Percentiles rank a stretch among this genome's conserved stretches.
Conservation (phyloP, 2,888 invertebrate species). For the Drosophila hawaiiensis region DNA sequence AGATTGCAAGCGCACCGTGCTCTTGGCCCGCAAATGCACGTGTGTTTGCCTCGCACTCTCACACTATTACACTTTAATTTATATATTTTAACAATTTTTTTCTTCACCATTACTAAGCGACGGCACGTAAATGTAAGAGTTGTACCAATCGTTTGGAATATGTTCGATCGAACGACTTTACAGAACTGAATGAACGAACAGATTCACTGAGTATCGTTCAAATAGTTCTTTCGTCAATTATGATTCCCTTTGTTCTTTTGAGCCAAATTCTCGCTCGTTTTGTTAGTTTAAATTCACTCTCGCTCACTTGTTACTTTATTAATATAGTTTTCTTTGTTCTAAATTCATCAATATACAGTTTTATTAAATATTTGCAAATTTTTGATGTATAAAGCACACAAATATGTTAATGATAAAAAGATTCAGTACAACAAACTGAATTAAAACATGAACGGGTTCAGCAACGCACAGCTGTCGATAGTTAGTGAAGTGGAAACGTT, state of each 20-base stretch:
- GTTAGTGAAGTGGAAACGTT: not conserved
- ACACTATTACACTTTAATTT: conserved; percentile 35
- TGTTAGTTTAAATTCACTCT: not conserved
- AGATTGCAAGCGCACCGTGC: conserved; percentile 27
- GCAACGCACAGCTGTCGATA: conserved; percentile 3
- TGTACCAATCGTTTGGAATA: conserved; percentile 21
- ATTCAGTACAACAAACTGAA: not conserved
- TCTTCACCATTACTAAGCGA: conserved; percentile 46
- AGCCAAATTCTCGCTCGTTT: not conserved
- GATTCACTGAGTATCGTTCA: not conserved
- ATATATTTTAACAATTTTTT: conserved; percentile 42
- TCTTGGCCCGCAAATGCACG: conserved; percentile 54
- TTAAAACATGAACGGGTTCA: not conserved
- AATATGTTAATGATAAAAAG: not conserved
- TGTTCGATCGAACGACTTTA: conserved; percentile 21
- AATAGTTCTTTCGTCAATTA: conserved; percentile 10
- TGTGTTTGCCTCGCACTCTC: conserved; percentile 35
- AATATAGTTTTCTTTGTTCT: not conserved
- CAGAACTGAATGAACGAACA: conserved; percentile 21
- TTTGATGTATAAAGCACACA: not conserved
- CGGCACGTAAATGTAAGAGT: conserved; percentile 51
- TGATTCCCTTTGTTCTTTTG: not conserved
- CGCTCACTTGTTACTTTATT: not conserved
- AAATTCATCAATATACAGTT: not conserved
- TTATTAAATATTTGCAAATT: not conserved